Conservation (phyloP, 2,888 invertebrate species). For the Dicranocentrus wangi region DNA sequence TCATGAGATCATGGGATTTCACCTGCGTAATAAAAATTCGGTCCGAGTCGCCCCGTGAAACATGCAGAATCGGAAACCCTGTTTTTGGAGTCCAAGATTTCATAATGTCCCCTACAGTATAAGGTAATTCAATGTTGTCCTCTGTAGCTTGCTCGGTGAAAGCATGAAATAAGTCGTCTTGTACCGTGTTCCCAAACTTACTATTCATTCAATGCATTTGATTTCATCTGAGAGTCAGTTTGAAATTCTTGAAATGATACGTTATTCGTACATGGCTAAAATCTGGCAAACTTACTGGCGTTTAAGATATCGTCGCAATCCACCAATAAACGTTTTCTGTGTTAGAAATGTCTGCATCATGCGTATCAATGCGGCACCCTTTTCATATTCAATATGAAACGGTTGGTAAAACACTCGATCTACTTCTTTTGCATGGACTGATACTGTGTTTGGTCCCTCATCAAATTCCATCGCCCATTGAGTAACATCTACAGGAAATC, state of each 20-base stretch:
- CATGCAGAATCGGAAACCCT: not conserved
- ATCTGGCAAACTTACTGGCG: slow-evolving; percentile 50
- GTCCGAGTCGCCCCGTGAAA: not conserved
- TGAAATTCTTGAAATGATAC: not conserved
- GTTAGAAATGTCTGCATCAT: slow-evolving; percentile 74
- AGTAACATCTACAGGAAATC: slow-evolving; percentile 54
- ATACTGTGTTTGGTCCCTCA: slow-evolving; percentile 33
- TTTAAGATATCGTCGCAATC: slow-evolving; percentile 71
- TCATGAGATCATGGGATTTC: not conserved
- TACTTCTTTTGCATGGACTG: slow-evolving; percentile 26
- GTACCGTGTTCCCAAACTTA: slow-evolving; percentile 74
- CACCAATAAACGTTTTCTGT: slow-evolving; percentile 75
- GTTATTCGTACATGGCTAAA: too few relatives aligned
- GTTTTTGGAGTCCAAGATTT: slow-evolving; percentile 75
- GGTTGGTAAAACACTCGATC: slow-evolving; percentile 33
- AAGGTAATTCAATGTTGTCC: slow-evolving; percentile 68
- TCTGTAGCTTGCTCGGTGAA: slow-evolving; percentile 74
- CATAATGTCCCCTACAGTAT: slow-evolving; percentile 74
- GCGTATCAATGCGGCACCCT: slow-evolving; percentile 34
- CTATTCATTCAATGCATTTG: slow-evolving; percentile 56
- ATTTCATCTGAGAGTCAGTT: not conserved
- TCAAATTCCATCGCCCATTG: slow-evolving; percentile 66
- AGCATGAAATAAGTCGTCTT: slow-evolving; percentile 76
- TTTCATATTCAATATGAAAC: slow-evolving; percentile 36
- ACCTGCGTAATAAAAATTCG: slow-evolving; percentile 7